Base-by-base conservation (phyloP, 2,797 vertebrate genomes). In the Myotis findleyi region DNA sequence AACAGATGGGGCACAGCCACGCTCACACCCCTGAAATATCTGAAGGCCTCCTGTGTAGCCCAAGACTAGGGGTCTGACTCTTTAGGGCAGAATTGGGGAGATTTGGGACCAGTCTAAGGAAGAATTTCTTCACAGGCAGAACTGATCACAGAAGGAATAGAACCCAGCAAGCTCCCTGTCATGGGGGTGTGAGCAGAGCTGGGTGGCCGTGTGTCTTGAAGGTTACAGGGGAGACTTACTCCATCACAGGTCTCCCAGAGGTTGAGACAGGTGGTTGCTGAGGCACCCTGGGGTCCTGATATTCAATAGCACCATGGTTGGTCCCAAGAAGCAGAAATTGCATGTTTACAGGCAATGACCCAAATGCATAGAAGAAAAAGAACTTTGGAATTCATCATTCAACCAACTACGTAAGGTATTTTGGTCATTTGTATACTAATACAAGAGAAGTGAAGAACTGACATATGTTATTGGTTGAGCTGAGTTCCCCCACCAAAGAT, bases 311-410 rank as follows among this genome's bases (percentile, higher is more conserved):
- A 44, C 11, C 5, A 6, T 27, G 18, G 1, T 59, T 90, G 18
- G 44, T 85, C 6, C 13, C 12, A 1, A 93, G 62, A 82, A 79
- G 33, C 33, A 96, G 57, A 92, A 71, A 49, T 25, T 21, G 1
- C 2, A 2, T 69, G 16, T 66, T 95, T 86, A 77, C 36, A 86
- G 14, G 8, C 17, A 93, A 72, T 81, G 79, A 80, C 33, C 49
- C 18, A 87, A 53, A 73, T 59, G 2, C 12, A 7, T 2, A 68
- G 47, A 76, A 57, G 33, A 41, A 62, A 94, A 51, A 85, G 53
- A 59, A 81, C 44, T 91, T 66, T 85, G 47, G 49, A 10, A 76
- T 89, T 88, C 27, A 49, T 91, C 83, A 80, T 76, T 87, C 7
- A 75, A 55, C 11, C 86, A 51, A 68, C 16, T 93, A 21, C 13